Base-by-base conservation (phyloP, 2,113 vertebrate genomes). In the Paramisgurnus dabryanus region DNA sequence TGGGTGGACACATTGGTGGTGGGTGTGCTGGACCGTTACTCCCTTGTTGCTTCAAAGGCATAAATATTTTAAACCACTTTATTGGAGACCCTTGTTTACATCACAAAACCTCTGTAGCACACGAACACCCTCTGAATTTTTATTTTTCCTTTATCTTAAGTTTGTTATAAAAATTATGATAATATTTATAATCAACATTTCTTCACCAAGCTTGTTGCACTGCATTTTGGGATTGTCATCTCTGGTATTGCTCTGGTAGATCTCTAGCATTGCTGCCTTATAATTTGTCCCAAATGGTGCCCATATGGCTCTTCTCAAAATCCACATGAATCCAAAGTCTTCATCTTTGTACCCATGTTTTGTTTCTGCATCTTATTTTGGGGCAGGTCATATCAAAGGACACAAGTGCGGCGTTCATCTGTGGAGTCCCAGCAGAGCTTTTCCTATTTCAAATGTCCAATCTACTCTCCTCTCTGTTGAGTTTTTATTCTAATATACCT, bases 51-150 rank as follows among this genome's bases (percentile, higher is more conserved):
- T 89, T 87, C 82, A 90, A 84, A 85, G 85, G 60, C 85, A 93
- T 92, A 91, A 92, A 93, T 92, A 93, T 93, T 93, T 93, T 81
- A 93, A 81, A 8, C 76, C 76, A 79, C 88, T 88, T 92, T 92
- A 92, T 91, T 92, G 91, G 90, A 89, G 89, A 92, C 88, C 87
- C 87, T 89, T 87, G 86, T 91, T 87, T 84, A 80, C 74, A 85
- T 89, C 84, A 40, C 83, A 85, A 86, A 88, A 88, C 84, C 84
- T 88, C 82, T 78, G 66, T 84, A 86, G 84, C 82, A 85, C 72
- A 80, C 70, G 55, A 75, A 34, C 27, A 34, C 27, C 58, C 11
- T 6, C 22, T 3, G 22, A n/a, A 39, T 67, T 53, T 64, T 57
- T 47, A 9, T 67, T 40, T 76, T 47, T 60, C 13, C 61, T 6